These are phyloP conservation scores for Ceyx erithaca DNA, from an alignment of 2,797 vertebrate species.

Conservation along the genomic window DNA sequence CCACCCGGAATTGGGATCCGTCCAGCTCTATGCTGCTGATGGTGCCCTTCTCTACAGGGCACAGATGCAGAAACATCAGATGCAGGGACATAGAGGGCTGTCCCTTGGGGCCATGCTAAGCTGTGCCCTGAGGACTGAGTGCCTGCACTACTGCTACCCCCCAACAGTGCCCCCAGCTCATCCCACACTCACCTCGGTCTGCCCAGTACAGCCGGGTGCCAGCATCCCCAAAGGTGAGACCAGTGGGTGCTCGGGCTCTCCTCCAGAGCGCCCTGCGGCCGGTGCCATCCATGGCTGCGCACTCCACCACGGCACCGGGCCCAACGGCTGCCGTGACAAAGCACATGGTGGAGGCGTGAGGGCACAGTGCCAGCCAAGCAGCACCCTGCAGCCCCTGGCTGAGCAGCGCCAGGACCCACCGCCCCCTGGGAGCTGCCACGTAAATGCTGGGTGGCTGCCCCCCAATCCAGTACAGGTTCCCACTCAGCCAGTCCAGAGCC, in stretches of 20 bases:
- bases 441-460: constrained; percentile 73
- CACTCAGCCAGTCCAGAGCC: constrained; percentile 90
- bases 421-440: constrained; percentile 76
- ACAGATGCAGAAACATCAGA: neutral
- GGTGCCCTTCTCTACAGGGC: constrained; percentile 65
- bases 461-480: constrained; percentile 91
- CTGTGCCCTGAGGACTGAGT: rapidly evolving
- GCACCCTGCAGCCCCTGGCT: constrained; percentile 71
- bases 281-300: constrained; percentile 88
- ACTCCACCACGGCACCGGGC: constrained; percentile 72
- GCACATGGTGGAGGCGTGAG: constrained; percentile 83
- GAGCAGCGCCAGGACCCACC: constrained; percentile 77
- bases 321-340: constrained; percentile 73
- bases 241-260: constrained; percentile 77
- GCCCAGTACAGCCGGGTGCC: constrained; percentile 89
- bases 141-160: rapidly evolving
- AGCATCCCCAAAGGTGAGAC: constrained; percentile 80
- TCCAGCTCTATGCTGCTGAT: constrained; percentile 75
- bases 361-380: constrained; percentile 83
- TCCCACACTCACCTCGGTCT: constrained; percentile 79
- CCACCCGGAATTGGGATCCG: constrained; percentile 82
- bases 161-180: rapidly evolving
- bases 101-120: rapidly evolving
- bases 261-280: constrained; percentile 81
- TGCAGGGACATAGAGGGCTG: neutral